Percentiles rank a stretch among this genome's conserved stretches.
phyloP scores from a whole-genome alignment of 1,140 invertebrate species.

The Philaenus spumarius region DNA sequence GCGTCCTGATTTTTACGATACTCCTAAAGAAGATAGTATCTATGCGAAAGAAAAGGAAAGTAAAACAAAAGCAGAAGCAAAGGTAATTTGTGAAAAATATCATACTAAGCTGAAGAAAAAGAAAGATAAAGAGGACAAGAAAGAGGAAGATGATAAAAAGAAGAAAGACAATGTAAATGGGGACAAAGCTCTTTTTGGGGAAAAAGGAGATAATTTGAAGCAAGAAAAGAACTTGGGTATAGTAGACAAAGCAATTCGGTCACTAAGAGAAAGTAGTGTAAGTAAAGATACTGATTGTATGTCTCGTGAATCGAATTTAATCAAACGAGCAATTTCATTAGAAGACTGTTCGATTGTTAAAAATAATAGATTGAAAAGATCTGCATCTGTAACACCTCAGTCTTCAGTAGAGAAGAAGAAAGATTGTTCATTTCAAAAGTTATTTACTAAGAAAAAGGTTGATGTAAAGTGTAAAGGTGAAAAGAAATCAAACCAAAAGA shows the following conservation, averaged over 20 bases:
- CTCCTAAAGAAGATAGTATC: slow-evolving; percentile 59
- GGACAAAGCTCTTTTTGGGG: no score
- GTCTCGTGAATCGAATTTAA: slow-evolving; percentile 48
- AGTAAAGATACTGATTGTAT: slow-evolving; percentile 10
- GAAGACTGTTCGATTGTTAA: slow-evolving; percentile 48
- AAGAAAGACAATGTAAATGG: no score
- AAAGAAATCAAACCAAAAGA: slow-evolving; percentile 9
- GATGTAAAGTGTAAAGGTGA: slow-evolving; percentile 21
- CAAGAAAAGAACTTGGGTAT: slow-evolving; percentile 27
- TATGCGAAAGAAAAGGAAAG: slow-evolving; percentile 48
- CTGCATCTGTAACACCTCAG: slow-evolving; percentile 4
- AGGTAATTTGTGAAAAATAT: slow-evolving; percentile 16
- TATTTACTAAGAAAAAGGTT: slow-evolving; percentile 1
- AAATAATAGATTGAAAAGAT: slow-evolving; percentile 3
- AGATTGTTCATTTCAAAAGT: neutral
- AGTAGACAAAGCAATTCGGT: slow-evolving; percentile 28
- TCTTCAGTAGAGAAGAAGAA: slow-evolving; percentile 2
- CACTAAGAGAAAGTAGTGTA: slow-evolving; percentile 47
- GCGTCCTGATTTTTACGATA: slow-evolving; percentile 70
- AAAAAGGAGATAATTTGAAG: no score
- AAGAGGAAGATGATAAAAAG: no score
- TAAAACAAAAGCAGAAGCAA: slow-evolving; percentile 27
- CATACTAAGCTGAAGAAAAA: slow-evolving; percentile 35
- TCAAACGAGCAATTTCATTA: slow-evolving; percentile 58
- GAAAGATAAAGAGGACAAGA: slow-evolving; percentile 38